Evolutionary conservation across 2,888 invertebrate genomes (phyloP).

Genomic region (Hemithea aestivaria): DNA sequence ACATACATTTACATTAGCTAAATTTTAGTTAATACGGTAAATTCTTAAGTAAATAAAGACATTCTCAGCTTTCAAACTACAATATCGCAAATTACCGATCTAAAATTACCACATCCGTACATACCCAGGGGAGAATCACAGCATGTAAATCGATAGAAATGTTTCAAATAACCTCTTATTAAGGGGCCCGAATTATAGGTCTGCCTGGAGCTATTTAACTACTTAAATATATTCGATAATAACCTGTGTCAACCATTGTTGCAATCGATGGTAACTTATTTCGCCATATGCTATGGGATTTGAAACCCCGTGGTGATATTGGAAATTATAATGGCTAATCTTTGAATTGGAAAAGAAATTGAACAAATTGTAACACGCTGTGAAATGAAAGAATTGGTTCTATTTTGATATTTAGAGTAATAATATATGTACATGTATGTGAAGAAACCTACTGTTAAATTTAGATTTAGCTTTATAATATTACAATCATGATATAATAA

Average conservation of each 20-base stretch:
- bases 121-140: slow-evolving; percentile 43
- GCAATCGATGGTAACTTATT: slow-evolving; percentile 46
- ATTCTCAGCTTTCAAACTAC: slow-evolving; percentile 3
- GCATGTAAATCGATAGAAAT: slow-evolving; percentile 61
- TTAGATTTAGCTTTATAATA: no score
- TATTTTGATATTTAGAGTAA: no score
- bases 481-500: no score
- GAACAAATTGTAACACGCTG: not conserved
- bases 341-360: not conserved
- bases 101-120: slow-evolving; percentile 47
- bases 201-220: slow-evolving; percentile 62
- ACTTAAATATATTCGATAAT: slow-evolving; percentile 60
- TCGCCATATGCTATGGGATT: slow-evolving; percentile 48
- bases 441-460: no score
- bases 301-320: slow-evolving; percentile 35
- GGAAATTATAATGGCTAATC: not conserved
- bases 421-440: no score
- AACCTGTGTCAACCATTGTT: slow-evolving; percentile 63
- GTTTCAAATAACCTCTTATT: slow-evolving; percentile 52
- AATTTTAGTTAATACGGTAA: no score
- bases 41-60: no score
- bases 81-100: slow-evolving; percentile 43
- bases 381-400: no score
- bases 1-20: no score
- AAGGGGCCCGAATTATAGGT: slow-evolving; percentile 66